Base-by-base conservation (phyloP, 1,140 invertebrate species). In the Leptoteleia sp. region DNA sequence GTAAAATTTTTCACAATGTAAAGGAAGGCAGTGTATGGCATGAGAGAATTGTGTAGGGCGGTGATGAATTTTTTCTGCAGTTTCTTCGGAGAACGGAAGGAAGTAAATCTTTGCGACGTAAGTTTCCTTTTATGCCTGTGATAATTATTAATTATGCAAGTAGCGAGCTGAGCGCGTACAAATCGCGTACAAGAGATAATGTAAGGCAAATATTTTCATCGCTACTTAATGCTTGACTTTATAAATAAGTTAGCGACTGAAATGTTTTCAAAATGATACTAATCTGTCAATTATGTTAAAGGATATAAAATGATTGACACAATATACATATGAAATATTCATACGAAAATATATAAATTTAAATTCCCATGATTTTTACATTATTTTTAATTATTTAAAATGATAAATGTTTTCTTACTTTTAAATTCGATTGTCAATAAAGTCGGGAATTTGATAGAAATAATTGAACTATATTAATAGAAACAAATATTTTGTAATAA, bases 81-180 rank as follows among this genome's bases (percentile, higher is more conserved):
- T 62, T 48, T 12, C 57, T 62, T 62, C 17, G 12, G 19, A 31
- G 15, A 17, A 31, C 17, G 4, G 5, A 52, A 43, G 15, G 6
- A 59, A 17, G 45, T 45, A 15, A 59, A 43, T 29, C 3, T 0
- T 8, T 1, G 35, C 25, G 22, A 40, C 59, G 35, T 40, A 52
- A 65, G 45, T 54, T 33, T 31, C 9, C 35, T 45, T 38, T 50
- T 33, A 33, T 38, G 50, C 35, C 47, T 17, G 50, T 9, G 50
- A 57, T 54, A 68, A 55, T 37, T 55, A 35, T 67, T 67, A 52
- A 55, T 67, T 55, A 67, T 67, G 45, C 40, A 67, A 47, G 16
- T 16, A n/a, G 29, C 40, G 25, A 35, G 29, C 15, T n/a, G 17
- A 15, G 29, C 29, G 29, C 16, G 40, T 45, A 19, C 45, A 55